Base-by-base conservation (phyloP, 2,888 invertebrate genomes). In the Pycnomerus fuliginosus region DNA sequence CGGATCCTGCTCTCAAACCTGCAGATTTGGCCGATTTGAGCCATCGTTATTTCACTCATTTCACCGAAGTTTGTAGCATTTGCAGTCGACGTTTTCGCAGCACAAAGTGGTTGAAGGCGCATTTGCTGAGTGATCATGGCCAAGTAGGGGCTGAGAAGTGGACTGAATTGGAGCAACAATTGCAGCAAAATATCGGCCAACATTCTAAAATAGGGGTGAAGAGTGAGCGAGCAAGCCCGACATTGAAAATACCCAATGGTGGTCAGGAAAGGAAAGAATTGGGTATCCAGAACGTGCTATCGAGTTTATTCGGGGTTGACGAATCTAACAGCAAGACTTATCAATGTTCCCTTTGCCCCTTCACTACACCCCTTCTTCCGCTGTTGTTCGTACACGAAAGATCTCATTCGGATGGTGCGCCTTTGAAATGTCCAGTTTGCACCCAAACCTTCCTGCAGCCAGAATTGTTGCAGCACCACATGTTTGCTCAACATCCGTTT, bases 381-480 rank as follows among this genome's bases (percentile, higher is more conserved):
- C 90, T 94, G 64, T 77, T 95, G 56, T 92, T 91, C 71, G 88
- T 93, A 34, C 95, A 95, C 74, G 94, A 95, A 70, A 83, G 90
- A 58, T 88, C 90, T 25, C 93, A 93, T 52, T 56, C 65, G 11
- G 37, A 49, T 53, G 65, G 59, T 48, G 63, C 50, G 53, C 68
- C 61, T 50, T 68, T 73, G 49, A 80, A 78, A 58, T 83, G 80
- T 67, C 82, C 79, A 27, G 76, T 79, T 51, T 83, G 81, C 67
- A 74, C 76, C 28, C 80, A 82, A 61, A 71, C 67, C 15, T 80
- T 80, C 56, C 67, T 73, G 10, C 79, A 80, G 54, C 73, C 78
- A 4, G 82, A 82, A 55, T 61, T 76, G 41, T 70, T 83, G 42
- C 80, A 82, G 55, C 80, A 80, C 59, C 83, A 86, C 58, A 68